Evolutionary conservation across 2,888 invertebrate genomes (phyloP).

Genomic region (Stratiomys singularior): DNA sequence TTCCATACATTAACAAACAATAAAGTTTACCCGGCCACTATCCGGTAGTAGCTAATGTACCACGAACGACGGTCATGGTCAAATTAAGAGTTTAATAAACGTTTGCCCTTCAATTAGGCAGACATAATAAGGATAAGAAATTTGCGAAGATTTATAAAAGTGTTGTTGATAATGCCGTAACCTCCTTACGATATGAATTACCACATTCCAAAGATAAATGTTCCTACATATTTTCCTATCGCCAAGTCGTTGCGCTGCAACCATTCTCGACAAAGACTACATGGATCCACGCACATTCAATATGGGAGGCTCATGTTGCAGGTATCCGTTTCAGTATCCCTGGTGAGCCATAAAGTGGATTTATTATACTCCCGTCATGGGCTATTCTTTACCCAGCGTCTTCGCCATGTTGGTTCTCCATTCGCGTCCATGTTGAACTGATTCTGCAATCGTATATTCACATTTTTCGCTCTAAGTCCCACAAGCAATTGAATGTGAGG

Average conservation of each 20-base stretch:
- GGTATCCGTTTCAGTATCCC: slow-evolving; percentile 16
- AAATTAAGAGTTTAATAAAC: slow-evolving; percentile 17
- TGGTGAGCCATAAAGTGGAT: slow-evolving; percentile 11
- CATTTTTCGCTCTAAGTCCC: neutral
- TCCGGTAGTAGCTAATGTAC: neutral
- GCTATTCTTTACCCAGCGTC: neutral
- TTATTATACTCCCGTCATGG: neutral
- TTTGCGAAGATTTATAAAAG: neutral
- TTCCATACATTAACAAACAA: neutral
- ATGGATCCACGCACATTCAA: neutral
- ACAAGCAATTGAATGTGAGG: neutral
- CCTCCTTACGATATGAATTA: neutral
- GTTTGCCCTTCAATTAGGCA: neutral
- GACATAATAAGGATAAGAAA: slow-evolving; percentile 9
- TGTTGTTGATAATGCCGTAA: neutral
- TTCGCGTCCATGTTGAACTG: too few species aligned
- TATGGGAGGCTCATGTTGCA: neutral
- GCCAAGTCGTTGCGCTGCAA: neutral
- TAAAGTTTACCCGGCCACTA: neutral
- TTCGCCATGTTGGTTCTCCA: neutral
- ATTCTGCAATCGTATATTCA: neutral
- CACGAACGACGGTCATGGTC: neutral
- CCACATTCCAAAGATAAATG: slow-evolving; percentile 17
- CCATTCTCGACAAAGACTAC: too few species aligned
- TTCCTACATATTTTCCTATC: neutral